A percentile compares a stretch with the other conserved stretches of the same genome.
These are phyloP conservation scores for Heliocidaris tuberculata DNA, from an alignment of 35 echinoderm and acorn worm species.

Conservation along the genomic window DNA sequence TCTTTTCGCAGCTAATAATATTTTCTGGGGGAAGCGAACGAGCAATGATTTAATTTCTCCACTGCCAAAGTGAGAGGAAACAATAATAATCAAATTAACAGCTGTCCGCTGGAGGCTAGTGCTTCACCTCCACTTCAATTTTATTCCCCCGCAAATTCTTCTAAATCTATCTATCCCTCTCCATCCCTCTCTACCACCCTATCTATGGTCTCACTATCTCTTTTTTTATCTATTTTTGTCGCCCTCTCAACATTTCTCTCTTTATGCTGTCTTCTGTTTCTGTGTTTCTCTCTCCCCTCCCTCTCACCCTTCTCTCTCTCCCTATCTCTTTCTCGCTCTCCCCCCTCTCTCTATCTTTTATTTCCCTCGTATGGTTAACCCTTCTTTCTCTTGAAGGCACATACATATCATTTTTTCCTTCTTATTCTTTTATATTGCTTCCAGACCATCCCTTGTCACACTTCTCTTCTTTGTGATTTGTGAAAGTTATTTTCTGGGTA, in stretches of 20 bases:
- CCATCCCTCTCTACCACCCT: neutral
- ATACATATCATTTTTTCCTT: neutral
- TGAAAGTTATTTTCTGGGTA: neutral
- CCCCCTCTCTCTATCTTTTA: neutral
- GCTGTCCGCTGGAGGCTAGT: slow-evolving; percentile 47
- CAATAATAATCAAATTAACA: slow-evolving; percentile 55
- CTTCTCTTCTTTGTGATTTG: neutral
- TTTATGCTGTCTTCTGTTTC: too few species aligned
- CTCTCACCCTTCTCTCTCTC: too few species aligned
- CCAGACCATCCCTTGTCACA: neutral
- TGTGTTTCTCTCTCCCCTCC: too few species aligned
- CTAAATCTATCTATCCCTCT: neutral
- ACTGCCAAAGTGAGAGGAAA: slow-evolving; percentile 51
- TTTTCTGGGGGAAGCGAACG: slow-evolving; percentile 44
- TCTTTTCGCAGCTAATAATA: slow-evolving; percentile 55
- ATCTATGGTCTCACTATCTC: too few species aligned
- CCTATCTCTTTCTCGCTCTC: too few species aligned
- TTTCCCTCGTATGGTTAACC: neutral
- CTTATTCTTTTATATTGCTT: neutral
- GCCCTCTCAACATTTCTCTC: too few species aligned
- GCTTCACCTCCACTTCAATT: slow-evolving; percentile 40
- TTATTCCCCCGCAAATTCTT: neutral
- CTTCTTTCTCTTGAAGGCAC: too few species aligned
- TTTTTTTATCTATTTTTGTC: too few species aligned
- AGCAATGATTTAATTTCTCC: slow-evolving; percentile 50